Conservation (phyloP, 2,888 invertebrate species). For the Drosophila pseudotalamancana region DNA sequence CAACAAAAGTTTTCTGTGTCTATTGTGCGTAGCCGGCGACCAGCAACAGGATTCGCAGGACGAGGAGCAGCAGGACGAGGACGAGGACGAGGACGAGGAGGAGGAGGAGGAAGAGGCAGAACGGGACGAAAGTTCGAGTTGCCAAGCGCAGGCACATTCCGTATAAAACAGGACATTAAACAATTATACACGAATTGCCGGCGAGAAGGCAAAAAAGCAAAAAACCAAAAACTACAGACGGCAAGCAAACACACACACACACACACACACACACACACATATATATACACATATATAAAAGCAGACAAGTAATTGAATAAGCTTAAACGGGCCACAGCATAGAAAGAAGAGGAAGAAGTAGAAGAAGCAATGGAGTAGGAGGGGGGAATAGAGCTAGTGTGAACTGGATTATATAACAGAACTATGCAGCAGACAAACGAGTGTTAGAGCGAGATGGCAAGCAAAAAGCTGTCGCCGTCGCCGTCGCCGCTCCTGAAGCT, state of each 20-base stretch:
- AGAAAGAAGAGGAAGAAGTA: background rate
- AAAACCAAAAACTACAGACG: constrained; percentile 12
- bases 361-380: background rate
- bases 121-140: constrained; percentile 5
- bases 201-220: constrained; percentile 27
- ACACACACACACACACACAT: constrained; percentile 7
- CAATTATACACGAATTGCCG: constrained; percentile 55
- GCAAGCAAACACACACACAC: constrained; percentile 15
- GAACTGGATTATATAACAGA: constrained; percentile 45
- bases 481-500: constrained; percentile 38
- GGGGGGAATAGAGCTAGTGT: constrained; percentile 43
- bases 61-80: constrained; percentile 4
- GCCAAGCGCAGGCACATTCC: constrained; percentile 11
- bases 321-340: constrained; percentile 42
- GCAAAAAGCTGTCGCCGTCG: constrained; percentile 8
- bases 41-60: constrained; percentile 1
- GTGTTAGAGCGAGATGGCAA: background rate
- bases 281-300: background rate
- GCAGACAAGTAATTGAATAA: constrained; percentile 55
- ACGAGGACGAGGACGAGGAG: constrained; percentile 4
- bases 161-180: constrained; percentile 65
- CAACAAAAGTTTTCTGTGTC: constrained; percentile 13
- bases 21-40: constrained; percentile 46
- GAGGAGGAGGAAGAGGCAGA: constrained; percentile 9
- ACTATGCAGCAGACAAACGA: background rate